Percentiles rank a stretch among this genome's conserved stretches.
Conservation (phyloP, 2,888 invertebrate genomes). For the Cordilura impudica region DNA sequence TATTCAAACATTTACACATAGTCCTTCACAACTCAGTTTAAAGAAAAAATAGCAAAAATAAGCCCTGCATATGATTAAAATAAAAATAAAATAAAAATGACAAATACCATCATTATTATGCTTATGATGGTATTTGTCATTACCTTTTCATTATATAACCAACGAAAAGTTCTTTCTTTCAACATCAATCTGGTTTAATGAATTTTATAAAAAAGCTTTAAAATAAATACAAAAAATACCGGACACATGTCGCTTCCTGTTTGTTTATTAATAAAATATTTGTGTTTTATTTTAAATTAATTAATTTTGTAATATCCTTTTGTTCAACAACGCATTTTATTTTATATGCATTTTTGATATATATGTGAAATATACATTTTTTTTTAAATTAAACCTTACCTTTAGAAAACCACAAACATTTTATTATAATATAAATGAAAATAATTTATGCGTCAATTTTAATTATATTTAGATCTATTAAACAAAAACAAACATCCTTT, state of each 20-base stretch:
- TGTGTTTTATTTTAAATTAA: constrained; percentile 20
- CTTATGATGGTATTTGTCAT: too few species aligned
- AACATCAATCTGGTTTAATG: too few species aligned
- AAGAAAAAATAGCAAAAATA: too few species aligned
- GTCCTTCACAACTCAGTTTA: too few species aligned
- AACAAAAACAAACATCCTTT: neutral
- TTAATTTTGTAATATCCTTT: neutral
- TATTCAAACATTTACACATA: too few species aligned
- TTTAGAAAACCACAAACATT: constrained; percentile 4
- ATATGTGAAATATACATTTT: too few species aligned
- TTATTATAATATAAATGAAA: neutral
- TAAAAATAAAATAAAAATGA: too few species aligned
- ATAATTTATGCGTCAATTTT: constrained; percentile 22
- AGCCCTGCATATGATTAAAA: too few species aligned
- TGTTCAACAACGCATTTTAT: neutral
- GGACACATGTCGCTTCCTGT: neutral
- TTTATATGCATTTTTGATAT: neutral
- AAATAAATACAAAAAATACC: constrained; percentile 1
- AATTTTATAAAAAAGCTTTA: neutral
- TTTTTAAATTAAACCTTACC: neutral
- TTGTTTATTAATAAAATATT: neutral
- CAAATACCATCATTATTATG: too few species aligned
- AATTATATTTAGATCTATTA: constrained; percentile 14
- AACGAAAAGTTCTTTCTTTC: too few species aligned
- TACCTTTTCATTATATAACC: too few species aligned